Evolutionary conservation across 2,797 vertebrate genomes (phyloP).

Genomic region (Chelmon rostratus): DNA sequence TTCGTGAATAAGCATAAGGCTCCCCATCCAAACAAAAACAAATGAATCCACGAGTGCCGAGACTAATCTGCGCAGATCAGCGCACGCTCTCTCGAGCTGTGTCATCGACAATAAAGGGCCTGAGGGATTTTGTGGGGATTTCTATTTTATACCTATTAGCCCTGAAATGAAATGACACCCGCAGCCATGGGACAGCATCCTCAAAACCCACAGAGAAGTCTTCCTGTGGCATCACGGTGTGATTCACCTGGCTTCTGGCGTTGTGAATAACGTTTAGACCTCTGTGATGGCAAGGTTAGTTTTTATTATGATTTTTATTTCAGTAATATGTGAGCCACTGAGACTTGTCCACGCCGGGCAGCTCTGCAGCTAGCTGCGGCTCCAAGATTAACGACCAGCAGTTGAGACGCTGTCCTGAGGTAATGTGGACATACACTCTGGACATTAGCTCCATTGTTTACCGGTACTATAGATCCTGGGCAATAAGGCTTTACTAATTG

Average conservation of each 20-base stretch:
- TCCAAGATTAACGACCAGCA: constrained; percentile 44
- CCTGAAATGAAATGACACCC: constrained; percentile 40
- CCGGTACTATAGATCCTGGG: constrained; percentile 61
- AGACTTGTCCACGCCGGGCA: neutral
- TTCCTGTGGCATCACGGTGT: neutral
- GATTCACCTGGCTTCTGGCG: neutral
- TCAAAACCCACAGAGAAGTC: neutral
- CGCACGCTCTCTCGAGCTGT: constrained; percentile 27
- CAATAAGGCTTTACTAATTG: constrained; percentile 76
- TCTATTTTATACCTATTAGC: constrained; percentile 36
- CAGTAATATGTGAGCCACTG: constrained; percentile 1
- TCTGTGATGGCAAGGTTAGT: neutral
- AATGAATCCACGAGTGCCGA: constrained; percentile 39
- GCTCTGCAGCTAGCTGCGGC: constrained; percentile 13
- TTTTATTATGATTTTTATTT: constrained; percentile 17
- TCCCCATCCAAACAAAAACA: constrained; percentile 38
- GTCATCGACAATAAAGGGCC: constrained; percentile 34
- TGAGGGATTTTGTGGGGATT: constrained; percentile 22
- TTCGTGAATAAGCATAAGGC: constrained; percentile 29
- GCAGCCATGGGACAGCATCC: constrained; percentile 14
- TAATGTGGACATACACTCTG: constrained; percentile 47
- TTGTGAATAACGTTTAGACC: constrained; percentile 28
- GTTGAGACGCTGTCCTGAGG: constrained; percentile 39
- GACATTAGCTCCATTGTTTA: constrained; percentile 72
- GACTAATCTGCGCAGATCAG: constrained; percentile 47